These are phyloP conservation scores for Minunthozetes semirufus DNA, from an alignment of 2,888 invertebrate genomes.

Conservation along the genomic window DNA sequence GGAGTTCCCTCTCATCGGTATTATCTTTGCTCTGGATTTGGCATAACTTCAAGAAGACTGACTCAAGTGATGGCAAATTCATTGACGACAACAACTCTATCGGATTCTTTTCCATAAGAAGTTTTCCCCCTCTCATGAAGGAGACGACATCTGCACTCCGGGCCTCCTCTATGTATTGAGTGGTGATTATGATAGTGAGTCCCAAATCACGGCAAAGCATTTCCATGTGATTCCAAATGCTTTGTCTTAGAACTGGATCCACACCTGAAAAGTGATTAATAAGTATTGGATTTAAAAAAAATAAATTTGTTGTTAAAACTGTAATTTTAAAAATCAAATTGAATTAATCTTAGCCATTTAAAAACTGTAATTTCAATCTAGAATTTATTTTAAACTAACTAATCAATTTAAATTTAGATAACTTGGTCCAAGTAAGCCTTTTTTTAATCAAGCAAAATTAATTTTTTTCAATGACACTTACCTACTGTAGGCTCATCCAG, in stretches of 20 bases:
- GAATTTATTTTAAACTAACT: too few relatives aligned
- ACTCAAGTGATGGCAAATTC: constrained; percentile 61
- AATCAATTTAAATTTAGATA: too few relatives aligned
- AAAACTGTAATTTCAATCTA: too few relatives aligned
- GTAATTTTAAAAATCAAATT: too few relatives aligned
- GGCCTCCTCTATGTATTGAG: constrained; percentile 93
- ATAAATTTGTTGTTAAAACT: too few relatives aligned
- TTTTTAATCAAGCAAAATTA: too few relatives aligned
- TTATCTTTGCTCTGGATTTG: constrained; percentile 43
- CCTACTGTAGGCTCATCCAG: constrained; percentile 35
- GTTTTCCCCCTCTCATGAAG: constrained; percentile 80
- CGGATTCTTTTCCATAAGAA: constrained; percentile 84
- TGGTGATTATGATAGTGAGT: constrained; percentile 55
- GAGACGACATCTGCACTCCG: constrained; percentile 54
- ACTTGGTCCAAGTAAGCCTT: too few relatives aligned
- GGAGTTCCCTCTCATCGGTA: neutral
- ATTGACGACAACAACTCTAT: constrained; percentile 56
- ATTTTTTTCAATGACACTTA: neutral
- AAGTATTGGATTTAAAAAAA: too few relatives aligned
- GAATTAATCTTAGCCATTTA: too few relatives aligned
- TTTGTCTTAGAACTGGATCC: constrained; percentile 27
- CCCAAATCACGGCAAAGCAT: constrained; percentile 46
- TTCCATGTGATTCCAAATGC: constrained; percentile 49
- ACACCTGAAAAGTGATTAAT: too few relatives aligned
- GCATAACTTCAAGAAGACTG: constrained; percentile 78